Evolutionary conservation across 2,113 vertebrate species (phyloP).

Genomic region (Lophochroa leadbeateri): DNA sequence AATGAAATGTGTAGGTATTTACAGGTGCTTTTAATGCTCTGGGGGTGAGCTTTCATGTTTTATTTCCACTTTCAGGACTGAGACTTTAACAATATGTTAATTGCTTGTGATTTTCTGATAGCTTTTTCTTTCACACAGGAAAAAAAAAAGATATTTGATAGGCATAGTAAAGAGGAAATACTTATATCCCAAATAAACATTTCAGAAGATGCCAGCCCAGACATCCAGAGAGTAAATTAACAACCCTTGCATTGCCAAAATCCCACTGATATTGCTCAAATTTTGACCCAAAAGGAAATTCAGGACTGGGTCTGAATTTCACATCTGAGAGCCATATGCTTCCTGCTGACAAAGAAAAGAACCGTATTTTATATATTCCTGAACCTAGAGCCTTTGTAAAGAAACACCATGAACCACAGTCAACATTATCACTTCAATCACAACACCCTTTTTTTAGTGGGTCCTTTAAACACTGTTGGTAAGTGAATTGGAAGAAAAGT

Average conservation of each 20-base stretch:
- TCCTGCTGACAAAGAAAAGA: not conserved
- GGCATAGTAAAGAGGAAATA: not conserved
- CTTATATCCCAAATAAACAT: not conserved
- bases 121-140: not conserved
- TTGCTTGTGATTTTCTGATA: not conserved
- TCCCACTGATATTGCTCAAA: not conserved
- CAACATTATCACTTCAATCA: not conserved
- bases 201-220: not conserved
- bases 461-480: not conserved
- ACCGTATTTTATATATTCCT: not conserved
- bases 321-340: not conserved
- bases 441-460: not conserved
- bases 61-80: constrained; percentile 11
- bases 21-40: not conserved
- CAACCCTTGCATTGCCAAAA: not conserved
- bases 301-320: not conserved
- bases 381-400: not conserved
- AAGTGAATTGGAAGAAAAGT: not conserved
- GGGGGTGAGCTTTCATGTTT: not conserved
- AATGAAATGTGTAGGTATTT: constrained; percentile 6
- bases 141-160: not conserved
- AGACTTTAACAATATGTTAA: constrained; percentile 29
- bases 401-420: not conserved
- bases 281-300: not conserved
- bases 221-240: not conserved